Evolutionary conservation across 1,140 invertebrate genomes (phyloP).

Genomic region (Odontomachus brunneus): DNA sequence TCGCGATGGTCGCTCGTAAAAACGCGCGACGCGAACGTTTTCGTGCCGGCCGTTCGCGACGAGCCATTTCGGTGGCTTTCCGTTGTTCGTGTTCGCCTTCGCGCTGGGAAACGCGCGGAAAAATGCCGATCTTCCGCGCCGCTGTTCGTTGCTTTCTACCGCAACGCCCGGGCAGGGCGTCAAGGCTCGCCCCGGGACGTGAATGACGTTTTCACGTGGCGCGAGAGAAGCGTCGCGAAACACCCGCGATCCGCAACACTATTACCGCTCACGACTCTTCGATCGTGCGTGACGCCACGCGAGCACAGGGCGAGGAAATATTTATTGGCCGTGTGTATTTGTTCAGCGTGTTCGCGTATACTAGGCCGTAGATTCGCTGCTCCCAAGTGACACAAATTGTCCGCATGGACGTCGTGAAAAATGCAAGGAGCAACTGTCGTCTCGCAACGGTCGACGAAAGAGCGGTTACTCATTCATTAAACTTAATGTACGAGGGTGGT

Average conservation of each 20-base stretch:
- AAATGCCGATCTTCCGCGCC: not conserved
- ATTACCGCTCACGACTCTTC: not conserved
- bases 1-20: slow-evolving; percentile 45
- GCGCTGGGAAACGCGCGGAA: not conserved
- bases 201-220: not conserved
- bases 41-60: slow-evolving; percentile 53
- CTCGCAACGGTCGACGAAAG: slow-evolving; percentile 24
- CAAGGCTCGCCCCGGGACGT: no score
- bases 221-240: not conserved
- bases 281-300: not conserved
- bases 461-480: slow-evolving; percentile 44
- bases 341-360: not conserved
- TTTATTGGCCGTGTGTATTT: slow-evolving; percentile 31
- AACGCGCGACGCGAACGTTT: no score
- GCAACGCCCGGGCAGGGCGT: no score
- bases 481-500: no score
- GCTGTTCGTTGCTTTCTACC: no score
- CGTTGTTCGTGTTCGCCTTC: slow-evolving; percentile 6
- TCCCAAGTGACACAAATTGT: slow-evolving; percentile 49
- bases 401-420: slow-evolving; percentile 28
- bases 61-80: slow-evolving; percentile 56
- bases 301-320: slow-evolving; percentile 3
- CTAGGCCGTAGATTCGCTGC: slow-evolving; percentile 20
- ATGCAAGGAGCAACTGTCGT: slow-evolving; percentile 30
- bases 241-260: slow-evolving; percentile 4